Evolutionary conservation across 2,888 invertebrate species (phyloP), one percentile per base, ranked within the genome.

Genomic region (Adelognathus sp.): DNA sequence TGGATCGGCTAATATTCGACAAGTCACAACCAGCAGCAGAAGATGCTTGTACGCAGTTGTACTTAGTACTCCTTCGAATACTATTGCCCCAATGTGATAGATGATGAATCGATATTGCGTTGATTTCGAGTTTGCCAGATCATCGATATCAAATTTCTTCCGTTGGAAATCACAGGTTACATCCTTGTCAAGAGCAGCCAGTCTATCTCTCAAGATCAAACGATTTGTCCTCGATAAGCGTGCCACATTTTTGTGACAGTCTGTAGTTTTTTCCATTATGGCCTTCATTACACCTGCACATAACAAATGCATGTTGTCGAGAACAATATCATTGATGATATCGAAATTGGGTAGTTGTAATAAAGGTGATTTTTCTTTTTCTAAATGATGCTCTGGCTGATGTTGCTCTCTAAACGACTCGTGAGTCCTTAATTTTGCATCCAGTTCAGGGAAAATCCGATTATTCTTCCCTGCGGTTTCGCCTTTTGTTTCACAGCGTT

Each of bases 101-200:
- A 81, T 24, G 16, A 79, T 18, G 41, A 79, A 81, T 14, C 73
- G 21, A 14, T 64, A 79, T 14, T 81, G 79, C 1, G 76, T 81
- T 5, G 79, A 73, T 58, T 79, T 80, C 75, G 77, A 81, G 21
- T 75, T 33, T 3, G 58, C 36, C 2, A 80, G 2, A 16, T 72
- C 67, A 0, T 31, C 39, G 9, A 73, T 14, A 3, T 78, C 80
- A 39, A 80, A 78, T 0, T 6, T n/a, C 54, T 81, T 81, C 11
- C 79, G 74, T 29, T 80, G 80, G 66, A 81, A 80, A 31, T 76
- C 81, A 0, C 14, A 39, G 18, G 78, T 78, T 1, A 81, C 54
- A 46, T 63, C 18, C 18, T 44, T 21, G 11, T 46, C 24, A 1
- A 73, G 24, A 31, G 36, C 9, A 7, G 6, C 24, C 27, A 58